phyloP scores from a whole-genome alignment of 2,888 invertebrate species.

The Adineta ricciae region DNA sequence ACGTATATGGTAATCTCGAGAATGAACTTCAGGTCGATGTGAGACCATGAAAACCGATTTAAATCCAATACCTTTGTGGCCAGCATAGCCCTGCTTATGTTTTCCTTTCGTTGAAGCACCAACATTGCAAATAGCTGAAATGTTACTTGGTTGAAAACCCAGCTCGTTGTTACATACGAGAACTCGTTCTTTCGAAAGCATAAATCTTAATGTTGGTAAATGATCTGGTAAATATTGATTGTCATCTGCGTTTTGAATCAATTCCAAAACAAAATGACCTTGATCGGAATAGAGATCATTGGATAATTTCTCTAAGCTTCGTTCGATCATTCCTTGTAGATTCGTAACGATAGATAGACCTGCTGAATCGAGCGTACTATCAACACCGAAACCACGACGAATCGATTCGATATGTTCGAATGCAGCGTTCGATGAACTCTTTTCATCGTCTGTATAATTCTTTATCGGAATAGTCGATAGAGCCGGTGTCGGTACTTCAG shows the following conservation, averaged over 20 bases:
- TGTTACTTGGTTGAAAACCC: conserved; percentile 45
- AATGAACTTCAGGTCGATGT: conserved; percentile 46
- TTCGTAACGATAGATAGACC: background rate
- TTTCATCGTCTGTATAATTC: background rate
- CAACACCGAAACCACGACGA: conserved; percentile 39
- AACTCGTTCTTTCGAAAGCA: conserved; percentile 39
- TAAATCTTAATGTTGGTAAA: conserved; percentile 41
- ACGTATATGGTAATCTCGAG: conserved; percentile 46
- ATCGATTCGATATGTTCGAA: conserved; percentile 40
- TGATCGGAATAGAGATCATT: conserved; percentile 44
- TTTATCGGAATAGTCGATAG: background rate
- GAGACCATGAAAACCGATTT: conserved; percentile 50
- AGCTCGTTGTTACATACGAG: conserved; percentile 46
- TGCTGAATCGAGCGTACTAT: background rate
- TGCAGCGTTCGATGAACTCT: background rate
- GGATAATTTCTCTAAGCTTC: conserved; percentile 43
- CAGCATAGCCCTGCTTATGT: conserved; percentile 48
- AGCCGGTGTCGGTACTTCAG: background rate
- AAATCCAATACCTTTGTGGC: conserved; percentile 51
- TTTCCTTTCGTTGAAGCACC: conserved; percentile 48
- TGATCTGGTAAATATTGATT: conserved; percentile 42
- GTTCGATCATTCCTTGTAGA: conserved; percentile 37
- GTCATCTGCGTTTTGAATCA: conserved; percentile 51
- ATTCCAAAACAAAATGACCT: conserved; percentile 49
- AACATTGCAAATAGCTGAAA: conserved; percentile 49